Conservation (phyloP, 2,797 vertebrate species). For the Thripadectes ignobilis region DNA sequence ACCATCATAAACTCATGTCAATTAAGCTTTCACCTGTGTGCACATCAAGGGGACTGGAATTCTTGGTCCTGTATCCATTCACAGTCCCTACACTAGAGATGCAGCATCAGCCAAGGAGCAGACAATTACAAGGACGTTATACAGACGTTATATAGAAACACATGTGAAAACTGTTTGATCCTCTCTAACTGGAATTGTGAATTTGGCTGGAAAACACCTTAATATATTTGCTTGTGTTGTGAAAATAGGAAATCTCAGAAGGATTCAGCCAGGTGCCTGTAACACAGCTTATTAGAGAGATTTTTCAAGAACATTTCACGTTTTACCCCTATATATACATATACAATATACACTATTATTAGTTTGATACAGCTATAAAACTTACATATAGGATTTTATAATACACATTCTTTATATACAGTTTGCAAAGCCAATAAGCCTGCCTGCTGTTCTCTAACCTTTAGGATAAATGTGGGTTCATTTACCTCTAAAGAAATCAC, state of each 20-base stretch:
- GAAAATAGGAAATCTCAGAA: slow-evolving; percentile 26
- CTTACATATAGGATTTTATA: background rate
- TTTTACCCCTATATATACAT: background rate
- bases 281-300: slow-evolving; percentile 3
- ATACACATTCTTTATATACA: background rate
- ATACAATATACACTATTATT: background rate
- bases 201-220: background rate
- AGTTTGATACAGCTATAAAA: background rate
- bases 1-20: background rate
- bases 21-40: slow-evolving; percentile 15
- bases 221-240: background rate
- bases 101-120: background rate
- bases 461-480: background rate
- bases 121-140: background rate
- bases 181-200: background rate
- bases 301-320: background rate
- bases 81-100: background rate
- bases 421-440: background rate
- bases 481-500: background rate
- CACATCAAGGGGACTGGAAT: background rate
- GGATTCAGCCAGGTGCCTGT: slow-evolving; percentile 25
- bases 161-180: slow-evolving; percentile 21
- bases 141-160: background rate
- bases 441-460: background rate
- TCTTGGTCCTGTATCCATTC: background rate